phyloP scores from a whole-genome alignment of 2,888 invertebrate species.

The Aplocera efformata region DNA sequence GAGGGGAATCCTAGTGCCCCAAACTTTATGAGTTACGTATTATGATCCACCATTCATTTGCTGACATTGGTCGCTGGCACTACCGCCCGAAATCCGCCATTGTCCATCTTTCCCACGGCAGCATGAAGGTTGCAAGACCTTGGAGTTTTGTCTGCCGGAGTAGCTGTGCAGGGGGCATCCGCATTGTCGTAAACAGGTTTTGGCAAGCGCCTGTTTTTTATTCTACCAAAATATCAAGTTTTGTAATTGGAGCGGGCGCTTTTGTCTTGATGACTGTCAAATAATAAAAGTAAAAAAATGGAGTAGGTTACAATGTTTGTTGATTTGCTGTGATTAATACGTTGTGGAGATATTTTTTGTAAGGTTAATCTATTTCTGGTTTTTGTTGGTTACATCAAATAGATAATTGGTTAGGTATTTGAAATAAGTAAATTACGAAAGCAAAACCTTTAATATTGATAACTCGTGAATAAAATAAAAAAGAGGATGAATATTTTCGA shows the following conservation, averaged over 20 bases:
- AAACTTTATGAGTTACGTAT: too few species aligned
- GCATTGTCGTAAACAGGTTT: slow-evolving; percentile 22
- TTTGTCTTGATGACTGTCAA: slow-evolving; percentile 23
- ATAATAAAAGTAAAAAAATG: slow-evolving; percentile 20
- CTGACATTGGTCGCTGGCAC: slow-evolving; percentile 7
- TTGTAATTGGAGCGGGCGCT: slow-evolving; percentile 24
- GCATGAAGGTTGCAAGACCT: slow-evolving; percentile 26
- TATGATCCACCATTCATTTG: too few species aligned
- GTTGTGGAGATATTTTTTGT: slow-evolving; percentile 3
- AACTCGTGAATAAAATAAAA: too few species aligned
- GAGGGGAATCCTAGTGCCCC: too few species aligned
- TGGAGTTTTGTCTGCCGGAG: slow-evolving; percentile 24
- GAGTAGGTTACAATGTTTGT: slow-evolving; percentile 14
- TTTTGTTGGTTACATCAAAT: too few species aligned
- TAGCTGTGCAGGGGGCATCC: slow-evolving; percentile 15
- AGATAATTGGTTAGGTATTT: too few species aligned
- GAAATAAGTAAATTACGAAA: too few species aligned
- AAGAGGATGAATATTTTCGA: too few species aligned
- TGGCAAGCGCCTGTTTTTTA: slow-evolving; percentile 6
- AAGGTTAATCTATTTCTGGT: neutral
- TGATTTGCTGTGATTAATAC: slow-evolving; percentile 8
- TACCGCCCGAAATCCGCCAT: slow-evolving; percentile 16
- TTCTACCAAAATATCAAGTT: slow-evolving; percentile 7
- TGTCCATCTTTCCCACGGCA: slow-evolving; percentile 27
- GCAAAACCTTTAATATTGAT: too few species aligned